Evolutionary conservation across 1,140 invertebrate genomes (phyloP).

Genomic region (Euwallacea fornicatus): DNA sequence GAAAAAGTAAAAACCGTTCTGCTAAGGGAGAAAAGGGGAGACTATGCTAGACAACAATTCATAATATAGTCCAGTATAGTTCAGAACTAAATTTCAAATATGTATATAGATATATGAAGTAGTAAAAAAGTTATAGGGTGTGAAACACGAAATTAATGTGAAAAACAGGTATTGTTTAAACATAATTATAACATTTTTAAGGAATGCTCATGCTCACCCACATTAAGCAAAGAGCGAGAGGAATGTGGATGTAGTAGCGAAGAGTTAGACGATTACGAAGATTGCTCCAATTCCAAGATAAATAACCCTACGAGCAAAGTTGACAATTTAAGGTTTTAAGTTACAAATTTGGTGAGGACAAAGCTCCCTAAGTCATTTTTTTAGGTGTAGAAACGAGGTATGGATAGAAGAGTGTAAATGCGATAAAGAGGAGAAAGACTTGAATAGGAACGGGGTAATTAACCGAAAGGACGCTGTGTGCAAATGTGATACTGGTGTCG

Average conservation of each 20-base stretch:
- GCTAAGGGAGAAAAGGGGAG: too few relatives aligned
- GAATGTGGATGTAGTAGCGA: conserved; percentile 31
- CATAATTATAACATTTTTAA: conserved; percentile 14
- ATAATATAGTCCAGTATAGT: too few relatives aligned
- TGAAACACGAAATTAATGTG: too few relatives aligned
- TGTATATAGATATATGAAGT: too few relatives aligned
- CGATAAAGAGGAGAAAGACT: conserved; percentile 39
- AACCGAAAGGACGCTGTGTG: conserved; percentile 31
- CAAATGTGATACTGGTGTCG: conserved; percentile 40
- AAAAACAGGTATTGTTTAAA: background rate
- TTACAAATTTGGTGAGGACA: too few relatives aligned
- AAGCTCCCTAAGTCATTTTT: background rate
- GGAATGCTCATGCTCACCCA: conserved; percentile 42
- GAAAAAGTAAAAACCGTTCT: background rate
- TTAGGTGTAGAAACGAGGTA: conserved; percentile 38
- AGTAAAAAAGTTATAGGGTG: too few relatives aligned
- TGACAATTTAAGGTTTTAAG: conserved; percentile 27
- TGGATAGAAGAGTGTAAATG: conserved; percentile 46
- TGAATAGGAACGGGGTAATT: conserved; percentile 34
- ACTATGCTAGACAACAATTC: too few relatives aligned
- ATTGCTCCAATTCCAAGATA: conserved; percentile 32
- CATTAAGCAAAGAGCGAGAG: conserved; percentile 21
- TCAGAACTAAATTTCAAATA: too few relatives aligned
- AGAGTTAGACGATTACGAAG: conserved; percentile 37
- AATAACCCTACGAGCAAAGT: conserved; percentile 25